phyloP scores from a whole-genome alignment of 1,140 invertebrate species.

The Lepidotrigona ventralis region DNA sequence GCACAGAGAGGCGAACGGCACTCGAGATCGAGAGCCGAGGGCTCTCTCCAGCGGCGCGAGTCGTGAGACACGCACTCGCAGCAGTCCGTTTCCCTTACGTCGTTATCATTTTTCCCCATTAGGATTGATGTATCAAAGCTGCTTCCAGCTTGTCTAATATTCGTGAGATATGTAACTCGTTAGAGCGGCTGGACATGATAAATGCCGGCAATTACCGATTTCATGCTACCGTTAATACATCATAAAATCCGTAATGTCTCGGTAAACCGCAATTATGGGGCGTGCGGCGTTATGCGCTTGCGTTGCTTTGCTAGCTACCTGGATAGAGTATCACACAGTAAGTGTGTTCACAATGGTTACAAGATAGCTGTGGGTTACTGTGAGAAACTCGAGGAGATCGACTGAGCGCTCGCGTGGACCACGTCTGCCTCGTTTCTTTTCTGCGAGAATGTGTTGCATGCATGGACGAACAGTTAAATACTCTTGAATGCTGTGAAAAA shows the following conservation, averaged over 20 bases:
- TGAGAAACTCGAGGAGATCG: neutral
- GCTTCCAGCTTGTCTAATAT: constrained; percentile 49
- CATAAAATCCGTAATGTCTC: constrained; percentile 57
- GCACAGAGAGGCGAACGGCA: constrained; percentile 7
- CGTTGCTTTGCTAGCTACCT: neutral
- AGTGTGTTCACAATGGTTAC: neutral
- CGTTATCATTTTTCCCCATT: constrained; percentile 46
- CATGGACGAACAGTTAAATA: neutral
- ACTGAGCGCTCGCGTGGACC: neutral
- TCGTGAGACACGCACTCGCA: constrained; percentile 41
- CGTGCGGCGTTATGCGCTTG: constrained; percentile 18
- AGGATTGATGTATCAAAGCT: constrained; percentile 45
- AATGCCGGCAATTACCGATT: constrained; percentile 61
- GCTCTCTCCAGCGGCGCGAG: constrained; percentile 23
- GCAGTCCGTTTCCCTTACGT: constrained; percentile 48
- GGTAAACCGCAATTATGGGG: constrained; percentile 46
- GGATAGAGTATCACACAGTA: no score
- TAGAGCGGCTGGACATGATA: constrained; percentile 30
- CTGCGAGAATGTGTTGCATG: neutral
- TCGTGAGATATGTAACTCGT: constrained; percentile 51
- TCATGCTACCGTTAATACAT: constrained; percentile 65
- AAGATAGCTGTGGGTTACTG: no score
- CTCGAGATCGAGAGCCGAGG: neutral
- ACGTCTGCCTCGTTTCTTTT: neutral
- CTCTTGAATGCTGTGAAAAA: no score